A percentile compares a stretch with the other conserved stretches of the same genome.
Conservation (phyloP, 2,797 vertebrate genomes). For the Argya squamiceps region DNA sequence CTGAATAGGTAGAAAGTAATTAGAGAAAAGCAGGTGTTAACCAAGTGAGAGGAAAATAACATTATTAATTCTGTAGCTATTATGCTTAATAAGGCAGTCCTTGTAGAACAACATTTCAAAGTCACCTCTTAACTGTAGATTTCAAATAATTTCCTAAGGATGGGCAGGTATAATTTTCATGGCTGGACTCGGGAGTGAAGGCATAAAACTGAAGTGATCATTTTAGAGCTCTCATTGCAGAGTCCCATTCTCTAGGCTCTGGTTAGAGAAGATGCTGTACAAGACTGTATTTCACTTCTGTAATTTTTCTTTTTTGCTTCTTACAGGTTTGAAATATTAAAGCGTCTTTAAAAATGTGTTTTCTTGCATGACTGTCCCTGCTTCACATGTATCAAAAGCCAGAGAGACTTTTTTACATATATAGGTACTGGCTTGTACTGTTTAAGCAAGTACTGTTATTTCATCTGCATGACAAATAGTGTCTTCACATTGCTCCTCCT, state of each 20-base stretch:
- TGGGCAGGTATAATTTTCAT: neutral
- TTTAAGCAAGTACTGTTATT: neutral
- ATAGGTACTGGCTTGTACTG: neutral
- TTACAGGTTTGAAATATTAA: neutral
- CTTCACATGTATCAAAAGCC: neutral
- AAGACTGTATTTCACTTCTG: neutral
- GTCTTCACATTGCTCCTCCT: neutral
- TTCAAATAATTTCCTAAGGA: neutral
- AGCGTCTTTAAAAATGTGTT: neutral
- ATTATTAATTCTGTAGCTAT: neutral
- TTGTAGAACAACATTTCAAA: neutral
- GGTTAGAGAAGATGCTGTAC: neutral
- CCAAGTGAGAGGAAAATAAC: neutral
- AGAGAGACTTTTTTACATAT: rapidly evolving
- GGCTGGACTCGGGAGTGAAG: neutral
- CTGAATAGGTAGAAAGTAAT: neutral
- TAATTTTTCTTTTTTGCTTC: neutral
- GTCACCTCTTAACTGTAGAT: neutral
- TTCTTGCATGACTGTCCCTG: neutral
- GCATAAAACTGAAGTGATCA: neutral
- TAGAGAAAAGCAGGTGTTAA: neutral
- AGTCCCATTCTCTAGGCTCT: neutral
- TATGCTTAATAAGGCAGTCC: neutral
- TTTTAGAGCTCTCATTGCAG: neutral
- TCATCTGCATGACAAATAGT: neutral